Evolutionary conservation across 2,113 vertebrate genomes (phyloP).

Genomic region (Percina caprodes): DNA sequence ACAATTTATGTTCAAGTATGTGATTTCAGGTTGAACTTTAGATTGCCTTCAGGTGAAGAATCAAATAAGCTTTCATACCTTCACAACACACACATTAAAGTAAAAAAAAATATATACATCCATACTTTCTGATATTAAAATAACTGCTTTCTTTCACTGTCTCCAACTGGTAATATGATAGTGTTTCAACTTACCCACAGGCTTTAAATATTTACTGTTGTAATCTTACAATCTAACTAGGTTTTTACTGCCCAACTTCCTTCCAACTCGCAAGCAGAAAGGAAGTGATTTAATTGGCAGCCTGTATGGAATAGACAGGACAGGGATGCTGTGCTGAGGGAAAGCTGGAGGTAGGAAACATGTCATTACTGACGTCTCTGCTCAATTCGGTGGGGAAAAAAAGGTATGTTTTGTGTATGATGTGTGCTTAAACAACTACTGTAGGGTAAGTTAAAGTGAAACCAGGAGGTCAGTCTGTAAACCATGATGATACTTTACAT

Average conservation of each 20-base stretch:
- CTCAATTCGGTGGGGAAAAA: background rate
- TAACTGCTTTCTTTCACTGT: slow-evolving; percentile 24
- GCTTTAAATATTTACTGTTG: slow-evolving; percentile 16
- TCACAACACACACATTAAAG: slow-evolving; percentile 13
- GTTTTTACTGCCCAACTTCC: background rate
- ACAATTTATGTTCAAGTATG: slow-evolving; percentile 20
- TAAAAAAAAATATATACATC: slow-evolving; percentile 31
- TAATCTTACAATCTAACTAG: slow-evolving; percentile 16
- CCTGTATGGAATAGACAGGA: slow-evolving; percentile 1
- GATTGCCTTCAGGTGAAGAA: background rate
- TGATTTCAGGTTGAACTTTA: slow-evolving; percentile 12
- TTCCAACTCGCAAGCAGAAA: slow-evolving; percentile 18
- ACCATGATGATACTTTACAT: background rate
- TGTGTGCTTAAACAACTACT: background rate
- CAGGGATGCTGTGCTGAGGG: background rate
- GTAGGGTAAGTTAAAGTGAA: background rate
- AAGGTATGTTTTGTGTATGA: background rate
- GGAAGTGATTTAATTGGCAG: slow-evolving; percentile 17
- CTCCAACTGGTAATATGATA: slow-evolving; percentile 1
- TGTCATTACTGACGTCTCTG: background rate
- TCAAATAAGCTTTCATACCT: slow-evolving; percentile 4
- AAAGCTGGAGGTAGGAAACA: background rate
- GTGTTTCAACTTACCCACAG: slow-evolving; percentile 1
- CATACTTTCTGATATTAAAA: slow-evolving; percentile 32
- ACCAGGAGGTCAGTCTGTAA: background rate